Conservation (phyloP, 2,888 invertebrate genomes). For the Deroplatys truncata region DNA sequence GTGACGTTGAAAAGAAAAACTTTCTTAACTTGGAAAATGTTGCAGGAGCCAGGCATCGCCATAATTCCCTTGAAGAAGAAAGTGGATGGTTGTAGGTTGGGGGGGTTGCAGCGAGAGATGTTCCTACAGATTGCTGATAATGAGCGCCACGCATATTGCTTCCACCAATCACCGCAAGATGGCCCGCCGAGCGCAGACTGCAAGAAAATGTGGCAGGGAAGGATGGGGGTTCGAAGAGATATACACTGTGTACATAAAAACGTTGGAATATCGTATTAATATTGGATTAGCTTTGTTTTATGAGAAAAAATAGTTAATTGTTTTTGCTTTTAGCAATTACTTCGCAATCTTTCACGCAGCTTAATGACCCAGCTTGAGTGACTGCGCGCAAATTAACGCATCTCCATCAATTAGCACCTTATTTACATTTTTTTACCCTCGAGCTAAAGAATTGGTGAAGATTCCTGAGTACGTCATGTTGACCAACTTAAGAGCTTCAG, state of each 20-base stretch:
- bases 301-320: neutral
- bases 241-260: neutral
- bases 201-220: neutral
- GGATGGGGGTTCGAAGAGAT: neutral
- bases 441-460: neutral
- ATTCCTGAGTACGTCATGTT: neutral
- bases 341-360: neutral
- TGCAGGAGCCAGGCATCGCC: constrained; percentile 18
- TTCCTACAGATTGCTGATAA: constrained; percentile 24
- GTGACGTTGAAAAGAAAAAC: constrained; percentile 31
- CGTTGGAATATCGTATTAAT: neutral
- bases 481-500: neutral
- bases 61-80: constrained; percentile 20
- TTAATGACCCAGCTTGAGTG: constrained; percentile 2
- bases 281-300: neutral
- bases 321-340: neutral
- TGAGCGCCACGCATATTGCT: constrained; percentile 25
- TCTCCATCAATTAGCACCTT: neutral
- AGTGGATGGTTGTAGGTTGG: neutral
- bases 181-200: neutral
- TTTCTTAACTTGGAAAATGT: constrained; percentile 29
- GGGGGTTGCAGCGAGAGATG: constrained; percentile 1
- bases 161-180: constrained; percentile 23
- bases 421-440: neutral
- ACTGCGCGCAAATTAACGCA: neutral